phyloP scores from a whole-genome alignment of 2,797 vertebrate species.

The Natrix natrix region DNA sequence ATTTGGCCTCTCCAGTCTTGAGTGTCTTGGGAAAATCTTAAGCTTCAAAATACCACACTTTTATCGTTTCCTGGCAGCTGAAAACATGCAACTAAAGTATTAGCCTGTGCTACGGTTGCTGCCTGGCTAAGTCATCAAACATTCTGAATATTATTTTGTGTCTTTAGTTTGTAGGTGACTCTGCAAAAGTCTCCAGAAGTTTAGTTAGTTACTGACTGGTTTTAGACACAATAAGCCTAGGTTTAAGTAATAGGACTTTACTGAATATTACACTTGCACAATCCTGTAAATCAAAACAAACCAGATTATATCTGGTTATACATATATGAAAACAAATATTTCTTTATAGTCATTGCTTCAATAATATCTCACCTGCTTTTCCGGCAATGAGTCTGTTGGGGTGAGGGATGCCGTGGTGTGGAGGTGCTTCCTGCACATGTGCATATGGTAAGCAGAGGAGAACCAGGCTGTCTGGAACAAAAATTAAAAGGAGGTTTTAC shows the following conservation, averaged over 20 bases:
- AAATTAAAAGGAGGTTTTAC: neutral
- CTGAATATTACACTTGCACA: neutral
- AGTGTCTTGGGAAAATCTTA: neutral
- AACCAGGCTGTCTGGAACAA: constrained; percentile 31
- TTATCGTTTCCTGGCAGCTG: neutral
- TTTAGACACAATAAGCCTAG: neutral
- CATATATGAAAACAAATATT: neutral
- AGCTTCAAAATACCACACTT: neutral
- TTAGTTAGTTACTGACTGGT: neutral
- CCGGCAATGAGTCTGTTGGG: constrained; percentile 19
- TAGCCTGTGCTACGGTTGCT: neutral
- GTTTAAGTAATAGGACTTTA: neutral
- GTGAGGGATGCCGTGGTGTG: constrained; percentile 73
- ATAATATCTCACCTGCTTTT: constrained; percentile 46
- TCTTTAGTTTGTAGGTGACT: neutral
- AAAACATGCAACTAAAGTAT: neutral
- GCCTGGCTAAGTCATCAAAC: neutral
- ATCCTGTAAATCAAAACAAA: neutral
- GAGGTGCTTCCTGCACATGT: constrained; percentile 77
- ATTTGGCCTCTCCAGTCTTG: neutral
- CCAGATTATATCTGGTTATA: neutral
- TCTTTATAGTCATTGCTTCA: neutral
- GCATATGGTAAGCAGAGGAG: constrained; percentile 64
- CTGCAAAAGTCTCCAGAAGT: neutral
- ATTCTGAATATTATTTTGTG: neutral